These are phyloP conservation scores for Leptinotarsa tumamoca DNA, from an alignment of 2,888 invertebrate genomes.

Conservation along the genomic window DNA sequence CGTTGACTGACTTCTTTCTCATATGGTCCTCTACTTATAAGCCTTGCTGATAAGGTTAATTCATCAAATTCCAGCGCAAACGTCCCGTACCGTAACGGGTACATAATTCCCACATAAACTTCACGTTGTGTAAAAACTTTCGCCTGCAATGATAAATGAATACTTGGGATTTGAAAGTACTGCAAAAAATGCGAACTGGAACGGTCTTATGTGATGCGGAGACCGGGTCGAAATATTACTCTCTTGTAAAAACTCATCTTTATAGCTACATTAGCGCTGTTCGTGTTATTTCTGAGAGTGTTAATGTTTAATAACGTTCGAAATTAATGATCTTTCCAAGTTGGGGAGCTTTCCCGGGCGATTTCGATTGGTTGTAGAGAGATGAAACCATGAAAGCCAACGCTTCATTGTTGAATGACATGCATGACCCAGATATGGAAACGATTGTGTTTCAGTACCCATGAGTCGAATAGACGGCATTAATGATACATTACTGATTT, in stretches of 20 bases:
- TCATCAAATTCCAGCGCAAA: conserved; percentile 1
- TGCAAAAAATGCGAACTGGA: conserved; percentile 58
- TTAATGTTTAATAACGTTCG: conserved; percentile 49
- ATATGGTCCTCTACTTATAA: not conserved
- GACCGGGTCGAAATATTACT: conserved; percentile 54
- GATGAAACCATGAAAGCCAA: not conserved
- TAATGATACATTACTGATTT: no score
- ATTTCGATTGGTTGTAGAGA: not conserved
- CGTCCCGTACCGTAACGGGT: not conserved
- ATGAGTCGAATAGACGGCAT: no score
- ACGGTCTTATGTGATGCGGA: conserved; percentile 55
- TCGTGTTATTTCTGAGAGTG: conserved; percentile 52
- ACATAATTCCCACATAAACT: conserved; percentile 19
- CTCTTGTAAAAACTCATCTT: conserved; percentile 49
- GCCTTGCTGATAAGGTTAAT: conserved; percentile 9
- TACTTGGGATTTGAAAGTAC: conserved; percentile 55
- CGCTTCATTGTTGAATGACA: no score
- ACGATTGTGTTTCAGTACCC: no score
- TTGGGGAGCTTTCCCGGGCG: not conserved
- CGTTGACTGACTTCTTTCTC: not conserved
- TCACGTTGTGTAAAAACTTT: conserved; percentile 6
- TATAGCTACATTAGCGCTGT: conserved; percentile 53
- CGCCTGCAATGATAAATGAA: conserved; percentile 58
- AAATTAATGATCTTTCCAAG: conserved; percentile 46
- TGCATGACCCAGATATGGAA: no score